Percentiles rank a stretch among this genome's conserved stretches.
phyloP scores from a whole-genome alignment of 2,888 invertebrate species.

The Epistrophe eligans region DNA sequence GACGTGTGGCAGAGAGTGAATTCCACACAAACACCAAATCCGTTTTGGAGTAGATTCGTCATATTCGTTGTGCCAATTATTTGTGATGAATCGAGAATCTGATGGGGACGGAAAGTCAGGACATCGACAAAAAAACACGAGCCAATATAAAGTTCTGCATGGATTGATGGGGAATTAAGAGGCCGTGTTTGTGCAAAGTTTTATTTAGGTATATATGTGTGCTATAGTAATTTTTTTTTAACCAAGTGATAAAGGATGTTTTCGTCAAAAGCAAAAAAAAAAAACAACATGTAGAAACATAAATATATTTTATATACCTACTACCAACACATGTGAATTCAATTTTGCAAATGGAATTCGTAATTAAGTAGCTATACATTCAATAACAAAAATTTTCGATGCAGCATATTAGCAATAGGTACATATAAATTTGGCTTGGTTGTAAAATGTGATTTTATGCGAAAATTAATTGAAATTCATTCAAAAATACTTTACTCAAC shows the following conservation, averaged over 20 bases:
- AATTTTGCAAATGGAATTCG: slow-evolving; percentile 63
- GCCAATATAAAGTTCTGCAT: slow-evolving; percentile 30
- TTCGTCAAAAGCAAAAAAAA: slow-evolving; percentile 5
- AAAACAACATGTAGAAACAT: not conserved
- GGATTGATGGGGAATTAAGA: slow-evolving; percentile 58
- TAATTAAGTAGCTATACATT: slow-evolving; percentile 50
- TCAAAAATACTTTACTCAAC: not conserved
- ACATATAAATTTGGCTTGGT: not conserved
- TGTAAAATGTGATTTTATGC: slow-evolving; percentile 27
- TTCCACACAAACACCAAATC: slow-evolving; percentile 16
- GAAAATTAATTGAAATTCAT: slow-evolving; percentile 43
- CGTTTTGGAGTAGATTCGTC: slow-evolving; percentile 55
- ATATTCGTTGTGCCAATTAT: slow-evolving; percentile 64
- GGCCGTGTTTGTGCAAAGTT: slow-evolving; percentile 50
- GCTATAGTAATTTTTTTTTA: slow-evolving; percentile 30
- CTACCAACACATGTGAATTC: slow-evolving; percentile 39
- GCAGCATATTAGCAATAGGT: not conserved
- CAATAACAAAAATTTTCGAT: slow-evolving; percentile 46
- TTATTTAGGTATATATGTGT: slow-evolving; percentile 43
- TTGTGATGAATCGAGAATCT: slow-evolving; percentile 51
- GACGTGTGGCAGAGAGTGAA: slow-evolving; percentile 27
- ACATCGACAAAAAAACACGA: not conserved
- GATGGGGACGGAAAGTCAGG: slow-evolving; percentile 27
- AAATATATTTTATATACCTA: slow-evolving; percentile 13
- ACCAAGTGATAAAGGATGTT: slow-evolving; percentile 34